Conservation (phyloP, 2,888 invertebrate genomes). For the Lasioglossum calceatum region DNA sequence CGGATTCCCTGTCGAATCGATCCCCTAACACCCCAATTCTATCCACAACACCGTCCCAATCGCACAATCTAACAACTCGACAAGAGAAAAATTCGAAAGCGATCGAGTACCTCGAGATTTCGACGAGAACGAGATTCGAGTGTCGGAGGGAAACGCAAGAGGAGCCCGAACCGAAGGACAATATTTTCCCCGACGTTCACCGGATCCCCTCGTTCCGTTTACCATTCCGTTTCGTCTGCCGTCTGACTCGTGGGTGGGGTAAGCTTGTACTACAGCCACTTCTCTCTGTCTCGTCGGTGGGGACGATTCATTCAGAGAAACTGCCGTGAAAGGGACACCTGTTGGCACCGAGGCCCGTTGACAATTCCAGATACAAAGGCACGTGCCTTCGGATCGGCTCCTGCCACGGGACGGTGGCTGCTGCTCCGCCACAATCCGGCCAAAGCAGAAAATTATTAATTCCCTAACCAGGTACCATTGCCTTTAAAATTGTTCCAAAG, state of each 20-base stretch:
- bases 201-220: constrained; percentile 83
- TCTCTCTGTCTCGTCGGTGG: constrained; percentile 77
- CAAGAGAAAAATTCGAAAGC: not conserved
- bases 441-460: not conserved
- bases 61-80: not conserved
- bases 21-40: not conserved
- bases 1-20: not conserved
- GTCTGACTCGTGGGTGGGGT: constrained; percentile 82
- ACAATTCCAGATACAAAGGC: constrained; percentile 82
- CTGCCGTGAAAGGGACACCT: constrained; percentile 85
- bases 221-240: constrained; percentile 84
- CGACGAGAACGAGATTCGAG: not conserved
- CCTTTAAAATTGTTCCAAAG: too few relatives aligned
- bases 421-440: not conserved
- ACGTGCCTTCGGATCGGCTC: constrained; percentile 63
- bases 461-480: too few relatives aligned
- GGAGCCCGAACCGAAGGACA: constrained; percentile 69
- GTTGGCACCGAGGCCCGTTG: constrained; percentile 81
- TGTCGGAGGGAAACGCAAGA: not conserved
- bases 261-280: constrained; percentile 81
- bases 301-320: constrained; percentile 85
- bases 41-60: not conserved
- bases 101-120: not conserved
- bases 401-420: not conserved
- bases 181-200: constrained; percentile 75